These are phyloP conservation scores for Scleropages formosus DNA, from an alignment of 2,797 vertebrate species.

Conservation along the genomic window DNA sequence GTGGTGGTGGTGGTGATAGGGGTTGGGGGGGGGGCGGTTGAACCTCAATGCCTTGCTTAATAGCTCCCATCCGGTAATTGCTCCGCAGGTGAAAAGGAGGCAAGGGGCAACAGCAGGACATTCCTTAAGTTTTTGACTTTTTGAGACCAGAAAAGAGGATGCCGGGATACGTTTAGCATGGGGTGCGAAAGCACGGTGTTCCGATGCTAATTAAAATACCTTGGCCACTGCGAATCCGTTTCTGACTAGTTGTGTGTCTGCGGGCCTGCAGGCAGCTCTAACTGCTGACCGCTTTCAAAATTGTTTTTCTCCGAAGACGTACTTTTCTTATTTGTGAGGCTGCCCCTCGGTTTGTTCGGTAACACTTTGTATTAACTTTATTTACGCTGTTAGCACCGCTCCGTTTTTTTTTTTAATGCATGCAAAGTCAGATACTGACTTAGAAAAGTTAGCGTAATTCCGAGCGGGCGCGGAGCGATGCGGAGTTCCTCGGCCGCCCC, in stretches of 20 bases:
- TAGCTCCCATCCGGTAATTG: constrained; percentile 49
- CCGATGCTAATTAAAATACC: constrained; percentile 62
- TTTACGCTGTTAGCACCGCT: background rate
- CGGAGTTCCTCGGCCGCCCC: constrained; percentile 43
- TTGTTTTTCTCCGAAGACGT: constrained; percentile 34
- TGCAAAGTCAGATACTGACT: constrained; percentile 39
- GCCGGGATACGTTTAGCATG: constrained; percentile 35
- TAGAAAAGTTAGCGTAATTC: constrained; percentile 41
- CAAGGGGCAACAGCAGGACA: constrained; percentile 42
- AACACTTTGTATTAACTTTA: background rate
- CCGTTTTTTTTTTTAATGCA: background rate
- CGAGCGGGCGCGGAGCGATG: constrained; percentile 37
- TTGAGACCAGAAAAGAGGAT: constrained; percentile 41
- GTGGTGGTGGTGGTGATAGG: constrained; percentile 38
- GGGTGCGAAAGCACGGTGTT: constrained; percentile 42
- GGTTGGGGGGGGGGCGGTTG: constrained; percentile 36
- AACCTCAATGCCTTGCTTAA: constrained; percentile 44
- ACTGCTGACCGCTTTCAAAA: constrained; percentile 55
- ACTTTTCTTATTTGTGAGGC: background rate
- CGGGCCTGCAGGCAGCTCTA: constrained; percentile 53
- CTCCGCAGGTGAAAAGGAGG: constrained; percentile 39
- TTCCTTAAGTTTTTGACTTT: constrained; percentile 44
- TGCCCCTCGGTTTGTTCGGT: background rate
- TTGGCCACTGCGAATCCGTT: constrained; percentile 50
- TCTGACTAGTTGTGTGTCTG: constrained; percentile 53